These are phyloP conservation scores for Lithophane leautieri DNA, from an alignment of 2,888 invertebrate genomes.

Conservation along the genomic window DNA sequence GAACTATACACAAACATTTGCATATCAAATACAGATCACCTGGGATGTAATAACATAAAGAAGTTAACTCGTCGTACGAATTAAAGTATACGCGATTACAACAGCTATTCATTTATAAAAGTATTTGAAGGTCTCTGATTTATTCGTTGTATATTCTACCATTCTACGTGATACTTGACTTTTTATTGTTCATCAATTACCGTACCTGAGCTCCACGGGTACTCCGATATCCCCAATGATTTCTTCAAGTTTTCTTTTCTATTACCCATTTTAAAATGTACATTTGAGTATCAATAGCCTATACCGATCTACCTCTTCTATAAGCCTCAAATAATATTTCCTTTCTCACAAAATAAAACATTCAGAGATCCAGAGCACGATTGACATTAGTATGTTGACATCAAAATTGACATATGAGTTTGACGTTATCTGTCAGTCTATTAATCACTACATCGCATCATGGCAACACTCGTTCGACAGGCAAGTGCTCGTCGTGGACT, in stretches of 20 bases:
- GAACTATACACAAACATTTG: conserved; percentile 21
- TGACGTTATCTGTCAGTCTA: neutral
- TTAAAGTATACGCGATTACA: conserved; percentile 2
- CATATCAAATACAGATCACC: neutral
- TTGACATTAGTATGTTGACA: conserved; percentile 16
- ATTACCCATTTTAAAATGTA: conserved; percentile 71
- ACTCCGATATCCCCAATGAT: conserved; percentile 78
- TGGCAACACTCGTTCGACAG: neutral
- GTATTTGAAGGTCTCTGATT: conserved; percentile 28
- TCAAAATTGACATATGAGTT: too few species aligned
- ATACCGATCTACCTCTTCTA: conserved; percentile 3
- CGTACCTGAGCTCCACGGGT: conserved; percentile 85
- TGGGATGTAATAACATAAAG: conserved; percentile 7
- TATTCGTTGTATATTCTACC: neutral
- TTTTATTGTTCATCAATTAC: conserved; percentile 27
- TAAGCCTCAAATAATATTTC: conserved; percentile 21
- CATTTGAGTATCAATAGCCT: conserved; percentile 3
- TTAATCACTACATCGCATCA: neutral
- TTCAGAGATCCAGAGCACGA: conserved; percentile 3
- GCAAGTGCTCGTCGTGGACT: neutral
- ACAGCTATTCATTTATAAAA: neutral
- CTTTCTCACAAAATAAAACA: conserved; percentile 35
- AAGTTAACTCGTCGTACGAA: neutral
- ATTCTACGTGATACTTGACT: conserved; percentile 5
- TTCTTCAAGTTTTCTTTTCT: conserved; percentile 79